Evolutionary conservation across 2,113 vertebrate genomes (phyloP), one percentile per base, ranked within the genome.

Genomic region (Neogale vison): DNA sequence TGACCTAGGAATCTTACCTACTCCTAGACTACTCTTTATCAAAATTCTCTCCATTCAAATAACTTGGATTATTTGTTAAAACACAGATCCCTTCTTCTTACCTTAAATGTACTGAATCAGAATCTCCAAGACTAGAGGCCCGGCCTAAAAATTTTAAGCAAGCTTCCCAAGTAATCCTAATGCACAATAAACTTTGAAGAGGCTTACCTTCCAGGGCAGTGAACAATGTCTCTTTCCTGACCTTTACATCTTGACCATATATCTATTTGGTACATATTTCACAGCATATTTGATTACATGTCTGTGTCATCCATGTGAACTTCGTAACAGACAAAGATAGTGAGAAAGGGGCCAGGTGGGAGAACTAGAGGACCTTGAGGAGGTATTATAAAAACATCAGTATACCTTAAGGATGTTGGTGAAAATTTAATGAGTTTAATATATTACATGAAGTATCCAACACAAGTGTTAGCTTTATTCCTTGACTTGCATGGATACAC

Each of bases 361-460:
- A 88, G 3, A 72, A 79, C 15, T 79, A 83, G 55, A 61, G 8
- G 26, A 11, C 61, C 52, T 77, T 82, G 6, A 92, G 34, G 96
- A 71, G 29, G 13, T 10, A 18, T n/a, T 7, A 45, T 59, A 72
- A 80, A 45, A 88, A 24, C 29, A 96, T 86, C 29, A 87, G 18
- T 45, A 95, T 80, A 94, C 31, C 31, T 59, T 20, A 20, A 84
- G 36, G 6, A 50, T 76, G 61, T 74, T 55, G 26, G 1, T 79
- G n/a, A 97, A 59, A 96, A 93, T 45, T 59, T 89, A 94, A 72
- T 42, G 18, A 93, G 7, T 61, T 82, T 82, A 47, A 18, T 23
- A 72, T 12, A 83, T 24, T 26, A 85, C 24, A n/a, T 20, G 79
- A 88, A 93, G 45, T 3, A 13, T 29, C 8, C 7, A 47, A 29